Percentiles rank a stretch among this genome's conserved stretches.
phyloP scores from a whole-genome alignment of 1,140 invertebrate species.

The Caenorhabditis elegans region WBcel235 BX284606.5:15125501-15126000 shows the following conservation, averaged over 20 bases:
- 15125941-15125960: too few species aligned
- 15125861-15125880: too few species aligned
- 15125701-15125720: constrained; percentile 33
- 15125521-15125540: too few species aligned
- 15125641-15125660: neutral
- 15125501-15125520: neutral
- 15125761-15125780: neutral
- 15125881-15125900: too few species aligned
- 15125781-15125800: constrained; percentile 6
- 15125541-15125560: neutral
- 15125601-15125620: constrained; percentile 12
- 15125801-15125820: constrained; percentile 28
- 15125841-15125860: constrained; percentile 24
- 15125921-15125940: too few species aligned
- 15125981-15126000: too few species aligned
- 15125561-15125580: neutral
- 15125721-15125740: constrained; percentile 32
- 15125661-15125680: constrained; percentile 33
- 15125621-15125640: constrained; percentile 16
- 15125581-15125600: constrained; percentile 10
- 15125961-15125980: too few species aligned
- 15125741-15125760: constrained; percentile 3
- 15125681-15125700: constrained; percentile 15
- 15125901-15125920: too few species aligned
- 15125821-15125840: neutral